Evolutionary conservation across 2,797 vertebrate genomes (phyloP), one percentile per base, ranked within the genome.

Genomic region (Vultur gryphus): DNA sequence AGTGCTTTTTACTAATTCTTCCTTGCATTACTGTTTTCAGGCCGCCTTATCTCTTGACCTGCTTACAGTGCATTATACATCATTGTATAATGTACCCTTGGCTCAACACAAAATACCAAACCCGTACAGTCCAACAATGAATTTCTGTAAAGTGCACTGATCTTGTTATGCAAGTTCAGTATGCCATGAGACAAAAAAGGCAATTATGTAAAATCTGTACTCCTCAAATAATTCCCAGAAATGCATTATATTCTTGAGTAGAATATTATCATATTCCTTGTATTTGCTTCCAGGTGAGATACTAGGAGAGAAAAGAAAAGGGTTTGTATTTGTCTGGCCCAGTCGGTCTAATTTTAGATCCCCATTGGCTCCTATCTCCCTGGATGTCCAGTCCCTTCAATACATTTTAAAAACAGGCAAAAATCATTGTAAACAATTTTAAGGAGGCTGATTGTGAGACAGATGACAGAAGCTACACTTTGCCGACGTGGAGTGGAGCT

Each of bases 1-100:
- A 97, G 89, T 97, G 93, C 84, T 95, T 93, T 93, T 91, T 81
- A 31, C 84, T 95, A 91, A 96, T 96, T 97, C 92, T 87, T 86
- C 62, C 61, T 84, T 83, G 89, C 58, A 70, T 73, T 77, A 46
- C 81, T 93, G 89, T 41, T 97, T 96, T 81, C 67, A 90, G 87
- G 84, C 81, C 16, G 4, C 89, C 75, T 93, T 97, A 87, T 91
- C 92, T 94, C 89, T 72, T 96, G 92, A 96, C 95, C 94, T 93
- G 95, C 96, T 95, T 95, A 78, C 72, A 55, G 71, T 80, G 78
- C 89, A 91, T 96, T 95, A 67, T 69, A 23, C 79, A 87, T 46
- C 91, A 41, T 92, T 94, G 83, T 92, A 61, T 84, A 95, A 95
- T 31, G 69, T 19, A 86, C 67, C 81, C 82, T 54, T 58, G 86